Percentiles rank a stretch among this genome's conserved stretches.
Evolutionary conservation across 2,888 invertebrate genomes (phyloP).

Genomic region (Aphidoletes aphidimyza): DNA sequence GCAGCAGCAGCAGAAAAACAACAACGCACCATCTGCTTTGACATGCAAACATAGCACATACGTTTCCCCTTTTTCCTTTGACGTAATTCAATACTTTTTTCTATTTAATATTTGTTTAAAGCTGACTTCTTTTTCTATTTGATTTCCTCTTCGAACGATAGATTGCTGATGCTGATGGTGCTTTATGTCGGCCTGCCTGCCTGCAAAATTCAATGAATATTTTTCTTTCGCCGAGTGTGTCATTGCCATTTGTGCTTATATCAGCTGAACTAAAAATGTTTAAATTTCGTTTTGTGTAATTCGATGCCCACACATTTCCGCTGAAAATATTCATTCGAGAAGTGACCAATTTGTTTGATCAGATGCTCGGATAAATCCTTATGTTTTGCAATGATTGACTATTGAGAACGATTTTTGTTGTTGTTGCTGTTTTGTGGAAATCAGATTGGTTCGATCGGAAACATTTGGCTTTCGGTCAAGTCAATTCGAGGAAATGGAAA

Average conservation of each 20-base stretch:
- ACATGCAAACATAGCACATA: conserved; percentile 26
- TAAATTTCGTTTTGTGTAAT: neutral
- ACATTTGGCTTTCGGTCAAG: too few relatives aligned
- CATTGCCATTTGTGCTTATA: neutral
- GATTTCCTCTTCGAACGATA: neutral
- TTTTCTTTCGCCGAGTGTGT: neutral
- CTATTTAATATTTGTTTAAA: conserved; percentile 19
- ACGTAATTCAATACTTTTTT: conserved; percentile 48
- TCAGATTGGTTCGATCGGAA: too few relatives aligned
- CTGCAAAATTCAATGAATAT: too few relatives aligned
- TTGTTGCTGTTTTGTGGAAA: too few relatives aligned
- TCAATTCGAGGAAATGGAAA: too few relatives aligned
- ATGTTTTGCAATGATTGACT: neutral
- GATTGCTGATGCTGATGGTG: neutral
- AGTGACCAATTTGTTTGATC: conserved; percentile 19
- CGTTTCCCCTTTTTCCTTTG: neutral
- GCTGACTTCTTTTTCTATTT: neutral
- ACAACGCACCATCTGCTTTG: conserved; percentile 1
- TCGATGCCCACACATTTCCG: neutral
- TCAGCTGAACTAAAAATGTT: too few relatives aligned
- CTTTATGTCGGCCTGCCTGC: too few relatives aligned
- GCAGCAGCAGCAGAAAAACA: neutral
- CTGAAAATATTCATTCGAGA: neutral
- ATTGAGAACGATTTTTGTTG: too few relatives aligned
- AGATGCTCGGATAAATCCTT: neutral